Evolutionary conservation across 2,797 vertebrate species (phyloP).

Genomic region (Tokudaia tokunoshimensis): DNA sequence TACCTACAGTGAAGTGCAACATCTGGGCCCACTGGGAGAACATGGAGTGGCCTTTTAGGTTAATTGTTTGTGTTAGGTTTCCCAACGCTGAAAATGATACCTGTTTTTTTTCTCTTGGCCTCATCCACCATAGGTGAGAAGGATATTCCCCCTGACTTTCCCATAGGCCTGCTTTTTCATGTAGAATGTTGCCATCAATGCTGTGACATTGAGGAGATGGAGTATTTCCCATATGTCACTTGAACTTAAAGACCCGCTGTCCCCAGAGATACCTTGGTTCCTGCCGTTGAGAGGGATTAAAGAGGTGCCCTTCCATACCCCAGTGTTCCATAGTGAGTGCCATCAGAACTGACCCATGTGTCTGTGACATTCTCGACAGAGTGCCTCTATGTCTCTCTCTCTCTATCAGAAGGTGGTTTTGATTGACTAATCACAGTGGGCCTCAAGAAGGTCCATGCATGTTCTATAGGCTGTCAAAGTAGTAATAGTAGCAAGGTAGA

Average conservation of each 20-base stretch:
- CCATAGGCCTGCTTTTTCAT: slow-evolving; percentile 58
- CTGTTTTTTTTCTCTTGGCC: slow-evolving; percentile 68
- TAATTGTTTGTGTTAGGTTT: slow-evolving; percentile 78
- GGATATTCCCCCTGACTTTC: slow-evolving; percentile 41
- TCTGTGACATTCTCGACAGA: neutral
- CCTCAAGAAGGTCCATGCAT: neutral
- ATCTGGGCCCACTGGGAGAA: slow-evolving; percentile 75
- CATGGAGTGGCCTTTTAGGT: slow-evolving; percentile 71
- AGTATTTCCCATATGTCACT: slow-evolving; percentile 41
- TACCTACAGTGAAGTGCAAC: slow-evolving; percentile 83
- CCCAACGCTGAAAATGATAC: slow-evolving; percentile 54
- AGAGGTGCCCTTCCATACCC: neutral
- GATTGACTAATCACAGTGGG: neutral
- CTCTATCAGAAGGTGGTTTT: neutral
- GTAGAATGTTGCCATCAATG: slow-evolving; percentile 13
- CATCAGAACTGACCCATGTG: neutral
- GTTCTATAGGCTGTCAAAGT: neutral
- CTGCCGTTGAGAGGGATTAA: neutral
- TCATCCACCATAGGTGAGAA: slow-evolving; percentile 65
- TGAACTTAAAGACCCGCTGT: neutral
- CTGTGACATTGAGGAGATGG: neutral
- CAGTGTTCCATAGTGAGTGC: neutral
- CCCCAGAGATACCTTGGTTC: neutral
- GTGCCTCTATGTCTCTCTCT: neutral
- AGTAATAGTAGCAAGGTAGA: slow-evolving; percentile 4